Base-by-base conservation (phyloP, 2,797 vertebrate genomes). In the Siniperca obscura region DNA sequence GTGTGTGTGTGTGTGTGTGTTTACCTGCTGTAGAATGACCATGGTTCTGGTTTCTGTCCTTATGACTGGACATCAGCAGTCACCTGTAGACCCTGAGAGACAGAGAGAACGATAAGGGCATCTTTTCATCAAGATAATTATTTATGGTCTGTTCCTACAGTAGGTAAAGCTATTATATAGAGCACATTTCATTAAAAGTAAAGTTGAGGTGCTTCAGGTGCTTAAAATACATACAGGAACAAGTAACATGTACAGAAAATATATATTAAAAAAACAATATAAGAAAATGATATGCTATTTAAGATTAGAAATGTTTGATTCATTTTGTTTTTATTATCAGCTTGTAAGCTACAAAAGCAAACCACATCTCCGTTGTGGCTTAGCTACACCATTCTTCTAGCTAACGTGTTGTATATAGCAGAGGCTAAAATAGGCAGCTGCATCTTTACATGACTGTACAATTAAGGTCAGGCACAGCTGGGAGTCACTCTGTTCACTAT, bases 11-110 rank as follows among this genome's bases (percentile, higher is more conserved):
- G 27, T 30, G 70, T 71, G 56, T 80, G 75, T 71, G 56, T 83
- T 52, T 87, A 95, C 94, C 94, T 95, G 94, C 87, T 95, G 95
- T 69, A 95, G 91, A 93, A 95, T 95, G 88, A 95, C 95, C 95
- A 95, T 95, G 87, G 56, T 80, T 92, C 70, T 80, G 75, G 78
- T 86, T 80, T 50, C 50, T 80, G 56, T 80, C 64, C 82, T 78
- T 86, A 53, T 52, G 30, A 59, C 11, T 75, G 81, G 86, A 93
- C 94, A 94, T 94, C 88, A 74, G 94, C 84, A 60, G 86, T 79
- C 78, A 57, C 52, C 72, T 81, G 67, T 59, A 14, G 62, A 84
- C n/a, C 69, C 87, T 91, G 30, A 80, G 36, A 64, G 40, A 75
- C 13, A 71, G 2, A 53, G 27, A 82, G 1, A 64, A 55, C 0